phyloP scores from a whole-genome alignment of 2,113 vertebrate species.

The Cisticola juncidis region DNA sequence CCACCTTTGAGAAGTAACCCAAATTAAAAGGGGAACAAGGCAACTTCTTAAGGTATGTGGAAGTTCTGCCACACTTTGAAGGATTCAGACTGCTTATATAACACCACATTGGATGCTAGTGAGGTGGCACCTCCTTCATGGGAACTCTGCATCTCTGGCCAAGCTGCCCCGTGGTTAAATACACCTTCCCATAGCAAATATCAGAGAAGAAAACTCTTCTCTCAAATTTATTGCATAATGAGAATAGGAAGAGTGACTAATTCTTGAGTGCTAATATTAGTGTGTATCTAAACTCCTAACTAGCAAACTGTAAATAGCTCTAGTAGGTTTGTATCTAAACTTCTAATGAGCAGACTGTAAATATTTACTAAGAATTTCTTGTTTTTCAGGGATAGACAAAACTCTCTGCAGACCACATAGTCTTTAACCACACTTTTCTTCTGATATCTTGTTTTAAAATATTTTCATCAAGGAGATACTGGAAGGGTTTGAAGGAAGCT shows the following conservation, averaged over 20 bases:
- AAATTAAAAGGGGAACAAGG: neutral
- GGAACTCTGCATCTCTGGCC: neutral
- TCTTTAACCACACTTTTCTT: neutral
- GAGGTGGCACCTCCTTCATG: neutral
- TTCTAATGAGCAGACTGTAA: neutral
- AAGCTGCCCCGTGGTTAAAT: neutral
- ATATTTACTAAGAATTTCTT: conserved; percentile 39
- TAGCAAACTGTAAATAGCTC: neutral
- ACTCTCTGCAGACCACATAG: neutral
- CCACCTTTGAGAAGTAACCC: neutral
- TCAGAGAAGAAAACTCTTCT: neutral
- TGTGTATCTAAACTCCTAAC: neutral
- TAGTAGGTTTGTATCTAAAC: conserved; percentile 25
- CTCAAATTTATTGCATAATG: neutral
- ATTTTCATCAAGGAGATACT: neutral
- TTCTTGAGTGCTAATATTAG: neutral
- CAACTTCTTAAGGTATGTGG: neutral
- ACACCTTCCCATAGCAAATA: neutral
- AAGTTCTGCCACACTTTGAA: neutral
- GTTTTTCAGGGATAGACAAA: neutral
- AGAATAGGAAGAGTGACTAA: conserved; percentile 41
- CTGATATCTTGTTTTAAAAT: neutral
- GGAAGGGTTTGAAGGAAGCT: neutral
- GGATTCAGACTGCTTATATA: neutral
- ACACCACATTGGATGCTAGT: neutral